Percentiles rank a stretch among this genome's conserved stretches.
Conservation (phyloP, 2,113 vertebrate genomes). For the Neopipo cinnamomea region DNA sequence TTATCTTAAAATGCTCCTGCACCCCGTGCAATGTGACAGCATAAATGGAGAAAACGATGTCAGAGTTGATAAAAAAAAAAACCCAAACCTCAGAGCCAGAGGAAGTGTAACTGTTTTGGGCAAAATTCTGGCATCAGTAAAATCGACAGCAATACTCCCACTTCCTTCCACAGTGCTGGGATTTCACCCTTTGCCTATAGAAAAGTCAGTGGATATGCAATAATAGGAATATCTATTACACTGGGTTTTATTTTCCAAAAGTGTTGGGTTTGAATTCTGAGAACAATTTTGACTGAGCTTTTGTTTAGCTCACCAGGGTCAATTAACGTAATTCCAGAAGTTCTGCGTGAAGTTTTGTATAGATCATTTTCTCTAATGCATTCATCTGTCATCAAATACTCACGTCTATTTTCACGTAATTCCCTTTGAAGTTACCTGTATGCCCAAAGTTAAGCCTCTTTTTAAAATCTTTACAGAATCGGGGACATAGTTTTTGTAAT, state of each 20-base stretch:
- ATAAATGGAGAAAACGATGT: background rate
- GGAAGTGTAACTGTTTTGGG: background rate
- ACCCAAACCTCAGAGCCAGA: background rate
- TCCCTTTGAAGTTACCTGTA: constrained; percentile 58
- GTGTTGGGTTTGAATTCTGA: background rate
- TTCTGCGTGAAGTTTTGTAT: background rate
- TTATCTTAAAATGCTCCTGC: background rate
- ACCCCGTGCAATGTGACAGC: background rate
- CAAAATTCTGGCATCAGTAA: constrained; percentile 6
- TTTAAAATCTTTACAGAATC: constrained; percentile 35
- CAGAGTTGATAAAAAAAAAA: background rate
- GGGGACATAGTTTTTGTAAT: constrained; percentile 20
- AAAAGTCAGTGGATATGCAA: fast-evolving
- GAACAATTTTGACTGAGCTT: background rate
- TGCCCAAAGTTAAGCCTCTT: constrained; percentile 53
- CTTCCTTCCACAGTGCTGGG: background rate
- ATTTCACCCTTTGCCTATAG: background rate
- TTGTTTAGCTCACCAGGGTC: constrained; percentile 29
- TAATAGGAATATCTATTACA: background rate
- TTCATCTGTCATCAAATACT: background rate
- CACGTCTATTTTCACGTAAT: constrained; percentile 16
- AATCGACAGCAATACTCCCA: background rate
- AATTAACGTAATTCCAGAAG: constrained; percentile 33
- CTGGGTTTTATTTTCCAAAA: background rate
- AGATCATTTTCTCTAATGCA: constrained; percentile 22